A percentile compares a stretch with the other conserved stretches of the same genome.
Evolutionary conservation across 2,888 invertebrate genomes (phyloP).

Genomic region (Blastobasis lacticolella): DNA sequence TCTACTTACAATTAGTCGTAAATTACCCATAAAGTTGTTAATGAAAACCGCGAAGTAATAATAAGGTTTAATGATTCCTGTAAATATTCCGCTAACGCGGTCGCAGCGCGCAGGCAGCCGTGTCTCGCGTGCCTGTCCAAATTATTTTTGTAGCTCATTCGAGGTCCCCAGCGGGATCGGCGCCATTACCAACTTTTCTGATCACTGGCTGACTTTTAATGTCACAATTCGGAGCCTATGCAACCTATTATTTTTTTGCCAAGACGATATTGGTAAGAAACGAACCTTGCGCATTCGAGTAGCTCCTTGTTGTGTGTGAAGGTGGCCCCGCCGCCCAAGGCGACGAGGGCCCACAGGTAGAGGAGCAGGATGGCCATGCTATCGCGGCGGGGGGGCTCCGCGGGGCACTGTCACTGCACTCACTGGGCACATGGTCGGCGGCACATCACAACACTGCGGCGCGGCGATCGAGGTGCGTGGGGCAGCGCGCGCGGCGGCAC

Average conservation of each 20-base stretch:
- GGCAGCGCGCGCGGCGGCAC: slow-evolving; percentile 57
- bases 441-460: slow-evolving; percentile 6
- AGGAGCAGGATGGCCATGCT: slow-evolving; percentile 40
- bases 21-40: too few species aligned
- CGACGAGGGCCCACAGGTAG: slow-evolving; percentile 49
- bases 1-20: too few species aligned
- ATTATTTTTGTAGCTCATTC: slow-evolving; percentile 65
- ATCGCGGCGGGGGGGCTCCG: slow-evolving; percentile 25
- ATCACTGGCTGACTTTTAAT: slow-evolving; percentile 2
- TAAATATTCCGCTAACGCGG: slow-evolving; percentile 3
- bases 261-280: slow-evolving; percentile 9
- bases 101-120: slow-evolving; percentile 19
- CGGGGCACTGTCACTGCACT: slow-evolving; percentile 22
- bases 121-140: slow-evolving; percentile 48
- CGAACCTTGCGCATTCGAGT: slow-evolving; percentile 69
- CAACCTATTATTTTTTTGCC: not conserved
- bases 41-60: too few species aligned
- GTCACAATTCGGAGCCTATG: not conserved
- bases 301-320: slow-evolving; percentile 58
- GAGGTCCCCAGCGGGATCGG: slow-evolving; percentile 37
- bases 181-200: slow-evolving; percentile 15
- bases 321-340: slow-evolving; percentile 49
- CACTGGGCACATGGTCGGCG: slow-evolving; percentile 20
- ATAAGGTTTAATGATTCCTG: slow-evolving; percentile 7
- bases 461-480: slow-evolving; percentile 44